Evolutionary conservation across 2,113 vertebrate species (phyloP).

Genomic region (Oriolus oriolus): DNA sequence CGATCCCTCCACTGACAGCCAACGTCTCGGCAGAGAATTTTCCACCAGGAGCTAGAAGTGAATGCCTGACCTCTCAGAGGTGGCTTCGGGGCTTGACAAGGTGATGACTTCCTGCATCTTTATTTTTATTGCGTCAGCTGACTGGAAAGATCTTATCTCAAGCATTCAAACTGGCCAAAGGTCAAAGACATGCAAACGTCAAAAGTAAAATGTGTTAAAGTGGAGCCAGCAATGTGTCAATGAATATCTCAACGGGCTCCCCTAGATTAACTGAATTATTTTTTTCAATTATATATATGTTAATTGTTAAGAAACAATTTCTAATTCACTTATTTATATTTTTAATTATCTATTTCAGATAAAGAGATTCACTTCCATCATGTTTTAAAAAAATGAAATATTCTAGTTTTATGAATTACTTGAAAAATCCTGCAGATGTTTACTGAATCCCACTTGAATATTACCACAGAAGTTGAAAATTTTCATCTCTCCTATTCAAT

Average conservation of each 20-base stretch:
- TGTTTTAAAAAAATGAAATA: not conserved
- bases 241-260: not conserved
- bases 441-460: not conserved
- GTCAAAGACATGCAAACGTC: not conserved
- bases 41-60: not conserved
- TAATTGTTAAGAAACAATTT: not conserved
- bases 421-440: not conserved
- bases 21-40: fast-evolving
- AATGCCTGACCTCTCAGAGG: not conserved
- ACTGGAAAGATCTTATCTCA: not conserved
- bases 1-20: not conserved
- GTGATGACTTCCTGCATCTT: not conserved
- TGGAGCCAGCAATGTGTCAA: not conserved
- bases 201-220: not conserved
- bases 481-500: not conserved
- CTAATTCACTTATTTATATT: not conserved
- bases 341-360: not conserved
- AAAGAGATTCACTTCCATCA: not conserved
- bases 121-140: not conserved
- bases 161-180: not conserved
- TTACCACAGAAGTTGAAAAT: not conserved
- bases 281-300: not conserved
- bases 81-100: not conserved
- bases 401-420: not conserved
- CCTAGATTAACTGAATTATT: not conserved